A percentile compares a stretch with the other conserved stretches of the same genome.
Evolutionary conservation across 2,888 invertebrate genomes (phyloP).

Genomic region (Sclerodermus sp.): DNA sequence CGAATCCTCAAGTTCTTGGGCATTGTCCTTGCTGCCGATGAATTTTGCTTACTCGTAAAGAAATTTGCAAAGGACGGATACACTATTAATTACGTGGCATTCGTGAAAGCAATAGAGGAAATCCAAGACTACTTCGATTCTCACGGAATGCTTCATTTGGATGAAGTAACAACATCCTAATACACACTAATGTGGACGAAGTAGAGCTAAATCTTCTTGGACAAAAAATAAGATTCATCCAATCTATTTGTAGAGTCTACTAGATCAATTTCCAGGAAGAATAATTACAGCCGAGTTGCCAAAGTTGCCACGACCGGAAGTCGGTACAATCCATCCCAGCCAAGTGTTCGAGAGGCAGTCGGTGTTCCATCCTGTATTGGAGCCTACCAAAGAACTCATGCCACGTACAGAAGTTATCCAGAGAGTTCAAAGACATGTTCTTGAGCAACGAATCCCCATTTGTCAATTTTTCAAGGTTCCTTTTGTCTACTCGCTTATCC

Average conservation of each 20-base stretch:
- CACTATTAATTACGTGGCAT: slow-evolving; percentile 77
- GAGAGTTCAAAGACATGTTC: slow-evolving; percentile 69
- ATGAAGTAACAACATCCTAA: slow-evolving; percentile 58
- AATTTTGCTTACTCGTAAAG: slow-evolving; percentile 73
- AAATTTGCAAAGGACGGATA: slow-evolving; percentile 77
- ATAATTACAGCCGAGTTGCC: slow-evolving; percentile 71
- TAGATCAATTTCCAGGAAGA: slow-evolving; percentile 65
- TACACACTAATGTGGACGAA: too few species aligned
- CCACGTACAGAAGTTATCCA: slow-evolving; percentile 64
- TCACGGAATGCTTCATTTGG: slow-evolving; percentile 60
- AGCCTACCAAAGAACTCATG: slow-evolving; percentile 59
- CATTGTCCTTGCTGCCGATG: slow-evolving; percentile 69
- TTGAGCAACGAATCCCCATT: slow-evolving; percentile 67
- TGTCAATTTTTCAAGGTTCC: slow-evolving; percentile 70
- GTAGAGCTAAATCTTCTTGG: too few species aligned
- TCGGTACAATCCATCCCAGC: slow-evolving; percentile 61
- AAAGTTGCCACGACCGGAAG: slow-evolving; percentile 69
- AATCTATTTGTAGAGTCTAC: slow-evolving; percentile 55
- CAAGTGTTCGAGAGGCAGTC: slow-evolving; percentile 61
- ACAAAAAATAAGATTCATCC: background rate
- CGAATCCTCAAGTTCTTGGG: slow-evolving; percentile 73
- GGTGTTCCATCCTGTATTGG: slow-evolving; percentile 66
- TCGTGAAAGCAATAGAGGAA: slow-evolving; percentile 69
- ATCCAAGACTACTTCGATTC: slow-evolving; percentile 65
- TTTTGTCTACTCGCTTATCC: background rate